These are phyloP conservation scores for Jaculus jaculus DNA, from an alignment of 2,113 vertebrate genomes.

Conservation along the genomic window DNA sequence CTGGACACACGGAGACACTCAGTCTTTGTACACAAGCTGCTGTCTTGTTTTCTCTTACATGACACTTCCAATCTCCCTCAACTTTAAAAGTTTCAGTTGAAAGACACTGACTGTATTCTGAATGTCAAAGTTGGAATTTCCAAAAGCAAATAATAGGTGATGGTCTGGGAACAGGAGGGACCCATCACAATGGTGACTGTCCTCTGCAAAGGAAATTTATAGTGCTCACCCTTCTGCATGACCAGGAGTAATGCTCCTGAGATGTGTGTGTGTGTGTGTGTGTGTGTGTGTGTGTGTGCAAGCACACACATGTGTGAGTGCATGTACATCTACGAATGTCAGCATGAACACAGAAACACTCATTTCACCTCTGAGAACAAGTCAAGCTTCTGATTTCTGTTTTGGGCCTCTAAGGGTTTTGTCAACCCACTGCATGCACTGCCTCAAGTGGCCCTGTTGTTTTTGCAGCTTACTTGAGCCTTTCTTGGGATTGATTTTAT, in stretches of 20 bases:
- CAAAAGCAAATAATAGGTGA: neutral
- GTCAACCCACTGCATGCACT: constrained; percentile 56
- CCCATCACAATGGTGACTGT: neutral
- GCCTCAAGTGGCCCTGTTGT: constrained; percentile 54
- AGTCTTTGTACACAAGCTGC: neutral
- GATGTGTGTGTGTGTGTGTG: neutral
- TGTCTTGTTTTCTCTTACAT: neutral
- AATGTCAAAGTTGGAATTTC: constrained; percentile 33
- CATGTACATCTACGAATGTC: neutral
- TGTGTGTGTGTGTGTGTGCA: neutral
- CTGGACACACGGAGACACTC: neutral
- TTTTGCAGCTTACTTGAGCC: constrained; percentile 57
- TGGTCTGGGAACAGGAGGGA: neutral
- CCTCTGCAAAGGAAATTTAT: neutral
- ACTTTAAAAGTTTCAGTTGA: neutral
- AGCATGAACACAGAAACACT: neutral
- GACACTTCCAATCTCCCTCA: neutral
- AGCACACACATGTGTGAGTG: fast-evolving
- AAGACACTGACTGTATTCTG: neutral
- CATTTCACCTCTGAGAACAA: constrained; percentile 34
- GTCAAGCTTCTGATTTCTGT: neutral
- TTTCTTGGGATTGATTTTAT: constrained; percentile 70
- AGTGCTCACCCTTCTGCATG: neutral
- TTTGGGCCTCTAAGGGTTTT: constrained; percentile 46
- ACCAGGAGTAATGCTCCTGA: neutral